Evolutionary conservation across 2,113 vertebrate species (phyloP).

Genomic region (Brachirus orientalis): DNA sequence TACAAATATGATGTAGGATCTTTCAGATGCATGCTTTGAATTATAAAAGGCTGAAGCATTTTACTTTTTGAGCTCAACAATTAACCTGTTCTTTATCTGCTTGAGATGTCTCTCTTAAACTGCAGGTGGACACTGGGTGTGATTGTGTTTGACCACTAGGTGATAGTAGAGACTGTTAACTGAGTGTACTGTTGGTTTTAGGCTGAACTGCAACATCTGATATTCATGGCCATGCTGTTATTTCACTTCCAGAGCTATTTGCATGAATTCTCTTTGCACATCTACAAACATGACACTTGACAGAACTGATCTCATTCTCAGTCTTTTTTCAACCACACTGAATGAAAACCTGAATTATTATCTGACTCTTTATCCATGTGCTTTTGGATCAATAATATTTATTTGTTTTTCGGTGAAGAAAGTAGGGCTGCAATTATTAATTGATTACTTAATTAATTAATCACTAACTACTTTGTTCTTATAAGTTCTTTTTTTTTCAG

Average conservation of each 20-base stretch:
- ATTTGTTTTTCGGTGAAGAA: not conserved
- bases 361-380: not conserved
- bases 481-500: no score
- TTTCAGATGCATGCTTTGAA: not conserved
- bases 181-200: not conserved
- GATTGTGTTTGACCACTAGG: slow-evolving; percentile 46
- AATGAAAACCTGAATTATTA: not conserved
- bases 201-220: not conserved
- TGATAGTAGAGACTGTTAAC: slow-evolving; percentile 39
- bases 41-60: not conserved
- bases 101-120: not conserved
- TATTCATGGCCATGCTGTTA: not conserved
- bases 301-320: not conserved
- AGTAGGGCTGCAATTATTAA: no score
- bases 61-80: not conserved
- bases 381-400: not conserved
- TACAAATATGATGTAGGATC: not conserved
- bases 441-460: no score
- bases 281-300: not conserved
- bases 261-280: not conserved
- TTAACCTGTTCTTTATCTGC: not conserved
- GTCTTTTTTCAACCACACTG: no score
- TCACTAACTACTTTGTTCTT: no score
- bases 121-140: not conserved
- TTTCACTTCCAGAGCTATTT: not conserved